Evolutionary conservation across 2,888 invertebrate genomes (phyloP).

Genomic region (Eustalomyia histrio): DNA sequence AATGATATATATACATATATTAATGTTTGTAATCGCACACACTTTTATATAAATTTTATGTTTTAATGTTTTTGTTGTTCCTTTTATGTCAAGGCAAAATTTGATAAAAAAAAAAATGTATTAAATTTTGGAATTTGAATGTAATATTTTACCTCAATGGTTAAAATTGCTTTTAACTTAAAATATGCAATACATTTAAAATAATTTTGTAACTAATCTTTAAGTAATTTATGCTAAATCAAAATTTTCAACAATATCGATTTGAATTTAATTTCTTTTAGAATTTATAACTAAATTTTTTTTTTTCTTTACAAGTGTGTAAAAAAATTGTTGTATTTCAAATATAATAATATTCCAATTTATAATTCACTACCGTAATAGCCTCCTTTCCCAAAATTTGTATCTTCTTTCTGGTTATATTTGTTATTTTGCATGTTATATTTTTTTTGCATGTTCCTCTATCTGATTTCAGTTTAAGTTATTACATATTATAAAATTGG

Average conservation of each 20-base stretch:
- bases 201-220: no score
- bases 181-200: no score
- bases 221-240: no score
- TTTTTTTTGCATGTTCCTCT: not conserved
- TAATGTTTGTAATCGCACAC: not conserved
- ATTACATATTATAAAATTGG: not conserved
- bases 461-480: no score
- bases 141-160: no score
- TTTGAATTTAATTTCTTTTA: no score
- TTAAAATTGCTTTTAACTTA: no score
- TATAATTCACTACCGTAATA: slow-evolving; percentile 7
- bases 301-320: slow-evolving; percentile 24
- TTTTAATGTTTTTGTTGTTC: not conserved
- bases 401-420: not conserved
- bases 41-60: slow-evolving; percentile 9
- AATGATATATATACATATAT: not conserved
- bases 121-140: no score
- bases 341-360: not conserved
- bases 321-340: no score
- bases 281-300: not conserved
- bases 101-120: no score
- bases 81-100: not conserved
- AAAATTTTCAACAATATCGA: no score
- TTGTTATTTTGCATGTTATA: not conserved
- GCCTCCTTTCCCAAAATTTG: not conserved